A percentile compares a stretch with the other conserved stretches of the same genome.
These are phyloP conservation scores for Eira barbara DNA, from an alignment of 2,113 vertebrate species.

Conservation along the genomic window DNA sequence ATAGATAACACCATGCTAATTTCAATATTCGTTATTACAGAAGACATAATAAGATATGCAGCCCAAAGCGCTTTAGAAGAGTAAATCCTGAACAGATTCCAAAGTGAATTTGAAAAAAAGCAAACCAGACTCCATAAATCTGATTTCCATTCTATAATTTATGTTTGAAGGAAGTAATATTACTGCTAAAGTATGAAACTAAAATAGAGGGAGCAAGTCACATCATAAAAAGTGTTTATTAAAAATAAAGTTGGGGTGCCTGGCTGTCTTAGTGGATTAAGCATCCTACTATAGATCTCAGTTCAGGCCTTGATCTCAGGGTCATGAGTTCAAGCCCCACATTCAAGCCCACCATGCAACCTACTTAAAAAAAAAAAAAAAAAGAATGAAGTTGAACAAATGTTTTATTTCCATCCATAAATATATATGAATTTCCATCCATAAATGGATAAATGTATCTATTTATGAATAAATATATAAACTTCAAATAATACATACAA, in stretches of 20 bases:
- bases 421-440: too few relatives aligned
- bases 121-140: background rate
- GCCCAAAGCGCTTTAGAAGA: background rate
- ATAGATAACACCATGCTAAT: too few relatives aligned
- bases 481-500: background rate
- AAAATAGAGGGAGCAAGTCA: background rate
- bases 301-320: background rate
- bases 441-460: too few relatives aligned
- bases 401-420: background rate
- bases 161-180: background rate
- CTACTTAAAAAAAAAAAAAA: background rate
- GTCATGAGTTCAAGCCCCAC: background rate
- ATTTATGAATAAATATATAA: background rate
- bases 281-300: background rate
- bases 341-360: background rate
- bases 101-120: background rate
- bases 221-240: background rate
- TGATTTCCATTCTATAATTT: background rate
- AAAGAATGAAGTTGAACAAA: background rate
- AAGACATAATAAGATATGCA: background rate
- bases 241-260: background rate
- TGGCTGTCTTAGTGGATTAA: background rate
- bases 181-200: background rate
- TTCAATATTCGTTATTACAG: background rate
- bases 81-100: background rate